Percentiles rank a stretch among this genome's conserved stretches.
These are phyloP conservation scores for Cheumatopsyche charites DNA, from an alignment of 1,140 invertebrate species.

Conservation along the genomic window DNA sequence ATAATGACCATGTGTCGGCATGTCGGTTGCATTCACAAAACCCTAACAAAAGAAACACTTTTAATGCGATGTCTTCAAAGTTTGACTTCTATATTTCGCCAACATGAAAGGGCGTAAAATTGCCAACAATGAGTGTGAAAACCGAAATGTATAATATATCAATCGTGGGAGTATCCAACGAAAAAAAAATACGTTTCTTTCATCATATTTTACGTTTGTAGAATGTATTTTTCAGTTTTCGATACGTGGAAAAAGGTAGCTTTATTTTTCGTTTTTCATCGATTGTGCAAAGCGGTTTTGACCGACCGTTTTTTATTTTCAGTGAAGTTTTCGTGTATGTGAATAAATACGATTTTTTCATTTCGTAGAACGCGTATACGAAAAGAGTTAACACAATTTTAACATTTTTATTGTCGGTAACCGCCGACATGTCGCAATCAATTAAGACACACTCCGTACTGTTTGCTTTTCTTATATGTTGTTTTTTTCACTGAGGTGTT, in stretches of 20 bases:
- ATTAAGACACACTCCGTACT: slow-evolving; percentile 8
- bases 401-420: slow-evolving; percentile 22
- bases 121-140: slow-evolving; percentile 36
- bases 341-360: no score
- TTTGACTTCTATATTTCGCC: slow-evolving; percentile 45
- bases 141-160: slow-evolving; percentile 4
- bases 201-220: not conserved
- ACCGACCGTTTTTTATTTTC: no score
- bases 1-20: not conserved
- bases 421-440: slow-evolving; percentile 24
- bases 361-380: not conserved
- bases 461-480: slow-evolving; percentile 1
- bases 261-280: no score
- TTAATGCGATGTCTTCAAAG: slow-evolving; percentile 44
- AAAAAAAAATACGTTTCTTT: slow-evolving; percentile 1
- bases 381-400: slow-evolving; percentile 17
- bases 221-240: not conserved
- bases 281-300: no score
- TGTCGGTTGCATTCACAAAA: not conserved
- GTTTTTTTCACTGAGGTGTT: not conserved
- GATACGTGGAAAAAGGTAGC: no score
- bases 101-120: slow-evolving; percentile 45
- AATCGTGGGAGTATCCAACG: slow-evolving; percentile 15
- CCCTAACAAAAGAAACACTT: slow-evolving; percentile 34
- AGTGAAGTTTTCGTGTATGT: no score